Percentiles rank a stretch among this genome's conserved stretches.
Conservation (phyloP, 2,797 vertebrate species). For the Bovichtus diacanthus region DNA sequence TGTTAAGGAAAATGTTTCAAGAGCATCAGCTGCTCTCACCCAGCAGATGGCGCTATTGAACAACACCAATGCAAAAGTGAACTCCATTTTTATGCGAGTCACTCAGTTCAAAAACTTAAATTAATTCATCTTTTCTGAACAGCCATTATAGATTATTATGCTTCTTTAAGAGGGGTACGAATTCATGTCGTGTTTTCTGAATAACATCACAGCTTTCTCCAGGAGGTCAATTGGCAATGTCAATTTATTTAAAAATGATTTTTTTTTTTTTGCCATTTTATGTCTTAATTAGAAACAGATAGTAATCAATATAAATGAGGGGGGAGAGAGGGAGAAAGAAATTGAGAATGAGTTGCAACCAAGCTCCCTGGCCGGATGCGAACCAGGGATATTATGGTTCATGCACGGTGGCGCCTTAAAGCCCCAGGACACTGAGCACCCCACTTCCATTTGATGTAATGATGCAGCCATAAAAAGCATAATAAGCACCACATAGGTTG, state of each 20-base stretch:
- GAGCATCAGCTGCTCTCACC: conserved; percentile 28
- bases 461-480: conserved; percentile 28
- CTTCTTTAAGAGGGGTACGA: neutral
- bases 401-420: conserved; percentile 32
- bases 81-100: conserved; percentile 37
- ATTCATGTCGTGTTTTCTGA: neutral
- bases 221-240: accelerated
- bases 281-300: neutral
- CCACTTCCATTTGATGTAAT: conserved; percentile 37
- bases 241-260: neutral
- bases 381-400: conserved; percentile 37
- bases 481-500: conserved; percentile 13
- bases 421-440: conserved; percentile 6
- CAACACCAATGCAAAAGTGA: conserved; percentile 25
- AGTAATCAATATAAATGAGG: conserved; percentile 1
- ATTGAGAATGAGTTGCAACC: conserved; percentile 1
- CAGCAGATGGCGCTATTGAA: conserved; percentile 78
- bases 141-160: neutral
- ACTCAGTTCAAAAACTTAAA: conserved; percentile 42
- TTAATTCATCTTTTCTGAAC: conserved; percentile 1
- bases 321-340: neutral
- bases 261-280: neutral
- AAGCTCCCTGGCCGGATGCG: conserved; percentile 16
- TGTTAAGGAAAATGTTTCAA: neutral
- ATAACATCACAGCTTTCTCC: neutral